Base-by-base conservation (phyloP, 92 coral and sea anemone genomes). In the Anthopleura xanthogrammica region DNA sequence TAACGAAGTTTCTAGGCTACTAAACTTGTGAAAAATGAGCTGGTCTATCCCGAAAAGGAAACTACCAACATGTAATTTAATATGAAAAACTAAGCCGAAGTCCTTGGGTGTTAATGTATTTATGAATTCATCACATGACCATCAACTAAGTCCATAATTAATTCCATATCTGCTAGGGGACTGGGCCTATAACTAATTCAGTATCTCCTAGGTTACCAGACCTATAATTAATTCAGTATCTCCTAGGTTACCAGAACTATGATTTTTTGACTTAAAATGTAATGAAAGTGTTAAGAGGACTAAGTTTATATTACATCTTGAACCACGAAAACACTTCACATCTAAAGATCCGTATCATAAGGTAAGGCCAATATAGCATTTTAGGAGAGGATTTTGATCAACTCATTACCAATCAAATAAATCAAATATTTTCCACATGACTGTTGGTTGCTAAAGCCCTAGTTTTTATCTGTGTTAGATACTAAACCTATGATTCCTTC, bases 11-110 rank as follows among this genome's bases (percentile, higher is more conserved):
- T 68, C 74, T 68, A 68, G 74, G 16, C 23, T 64, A 64, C 72
- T 64, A 64, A 29, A 64, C 72, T 64, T 64, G 72, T 1, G 72
- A 64, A 22, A 64, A 64, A 64, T 20, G 12, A 64, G 41, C 74
- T 68, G 46, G 74, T 68, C 74, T 68, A 29, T 68, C 74, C 70
- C 46, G 12, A 68, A 23, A 68, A 23, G 74, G 74, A 10, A 68
- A 68, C 74, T 68, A 68, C 74, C 74, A 68, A 42, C 74, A 68
- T 68, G 74, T 11, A 68, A 68, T 68, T 68, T 68, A 68, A 68
- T 68, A 68, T 29, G 74, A 68, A 68, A 68, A 68, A 3, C 74
- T 68, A 68, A 10, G 36, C 1, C 0, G 3, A 68, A 68, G 41
- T 68, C 41, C 29, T 62, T 19, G 11, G 10, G 29, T 19, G 70